These are phyloP conservation scores for Helicoverpa assulta DNA, from an alignment of 2,888 invertebrate genomes.

Conservation along the genomic window DNA sequence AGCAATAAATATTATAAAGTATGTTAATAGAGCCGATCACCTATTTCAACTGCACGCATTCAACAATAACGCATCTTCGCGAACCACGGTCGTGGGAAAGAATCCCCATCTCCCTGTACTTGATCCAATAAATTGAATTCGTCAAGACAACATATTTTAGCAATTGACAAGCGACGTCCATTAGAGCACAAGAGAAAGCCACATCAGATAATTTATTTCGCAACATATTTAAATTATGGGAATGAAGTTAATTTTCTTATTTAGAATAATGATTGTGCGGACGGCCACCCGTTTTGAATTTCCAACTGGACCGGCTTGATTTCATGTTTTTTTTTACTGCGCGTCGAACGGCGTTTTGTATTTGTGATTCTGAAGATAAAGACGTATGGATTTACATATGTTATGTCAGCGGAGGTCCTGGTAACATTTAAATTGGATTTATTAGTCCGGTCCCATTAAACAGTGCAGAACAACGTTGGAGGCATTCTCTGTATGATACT, in stretches of 20 bases:
- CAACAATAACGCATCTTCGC: conserved; percentile 64
- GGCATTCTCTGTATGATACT: conserved; percentile 73
- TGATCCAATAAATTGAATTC: conserved; percentile 82
- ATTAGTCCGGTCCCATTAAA: conserved; percentile 85
- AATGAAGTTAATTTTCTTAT: conserved; percentile 89
- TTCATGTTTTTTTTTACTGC: conserved; percentile 78
- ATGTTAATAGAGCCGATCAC: conserved; percentile 60
- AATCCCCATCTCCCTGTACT: conserved; percentile 70
- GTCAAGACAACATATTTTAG: conserved; percentile 83
- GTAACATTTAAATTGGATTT: conserved; percentile 89
- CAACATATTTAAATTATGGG: conserved; percentile 88
- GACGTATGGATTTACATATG: conserved; percentile 90
- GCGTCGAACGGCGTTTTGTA: conserved; percentile 81
- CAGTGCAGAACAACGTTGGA: conserved; percentile 80
- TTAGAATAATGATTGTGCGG: conserved; percentile 87
- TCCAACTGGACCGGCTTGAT: conserved; percentile 80
- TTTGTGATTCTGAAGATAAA: conserved; percentile 89
- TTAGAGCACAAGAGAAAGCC: conserved; percentile 73
- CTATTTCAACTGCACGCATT: conserved; percentile 65
- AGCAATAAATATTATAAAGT: conserved; percentile 57
- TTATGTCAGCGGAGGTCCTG: conserved; percentile 87
- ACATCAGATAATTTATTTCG: conserved; percentile 64
- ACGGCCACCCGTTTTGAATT: conserved; percentile 87
- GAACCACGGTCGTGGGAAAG: conserved; percentile 77
- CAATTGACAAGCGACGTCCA: conserved; percentile 81